Evolutionary conservation across 1,140 invertebrate genomes (phyloP), one percentile per base, ranked within the genome.

Genomic region (Megalopta genalis): DNA sequence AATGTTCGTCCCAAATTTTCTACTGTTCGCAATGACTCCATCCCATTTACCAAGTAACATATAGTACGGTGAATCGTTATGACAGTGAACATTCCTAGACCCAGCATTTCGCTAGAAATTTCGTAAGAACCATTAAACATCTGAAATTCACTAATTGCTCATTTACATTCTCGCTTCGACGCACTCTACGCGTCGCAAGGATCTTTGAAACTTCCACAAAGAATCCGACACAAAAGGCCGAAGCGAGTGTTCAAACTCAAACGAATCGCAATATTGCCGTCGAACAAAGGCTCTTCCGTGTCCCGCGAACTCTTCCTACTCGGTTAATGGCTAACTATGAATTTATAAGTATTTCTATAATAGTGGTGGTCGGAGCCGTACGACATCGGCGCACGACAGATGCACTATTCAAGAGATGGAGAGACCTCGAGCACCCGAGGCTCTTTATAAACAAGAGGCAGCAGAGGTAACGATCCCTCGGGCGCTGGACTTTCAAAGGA

Each of bases 251-350:
- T 46, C 42, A 46, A 21, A 52, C 18, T 46, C 42, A 46, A 21
- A 52, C 18, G 49, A 52, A 52, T 52, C 16, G 18, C 16, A 14
- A 72, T 2, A 4, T 1, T 0, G n/a, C 2, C 42, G 2, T 7
- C 7, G n/a, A n/a, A 66, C 14, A 72, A 65, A 78, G 76, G 27
- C 25, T 7, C 42, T 25, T 37, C 64, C 63, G 54, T 42, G 60
- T 16, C 59, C 27, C 23, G 23, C 18, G 9, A 77, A 71, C 42
- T 77, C 39, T 71, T 18, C 23, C 37, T 70, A 77, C 59, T 72
- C 69, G 68, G 14, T 78, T 78, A 78, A 78, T 72, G 76, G 69
- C 68, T 65, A 78, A 78, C 59, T 78, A 62, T 37, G 60, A 78
- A 72, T 71, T 72, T 57, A 42, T 63, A 57, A 72, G 76, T 60